Conservation (phyloP, 2,113 vertebrate genomes). For the Cephalopholis sonnerati region DNA sequence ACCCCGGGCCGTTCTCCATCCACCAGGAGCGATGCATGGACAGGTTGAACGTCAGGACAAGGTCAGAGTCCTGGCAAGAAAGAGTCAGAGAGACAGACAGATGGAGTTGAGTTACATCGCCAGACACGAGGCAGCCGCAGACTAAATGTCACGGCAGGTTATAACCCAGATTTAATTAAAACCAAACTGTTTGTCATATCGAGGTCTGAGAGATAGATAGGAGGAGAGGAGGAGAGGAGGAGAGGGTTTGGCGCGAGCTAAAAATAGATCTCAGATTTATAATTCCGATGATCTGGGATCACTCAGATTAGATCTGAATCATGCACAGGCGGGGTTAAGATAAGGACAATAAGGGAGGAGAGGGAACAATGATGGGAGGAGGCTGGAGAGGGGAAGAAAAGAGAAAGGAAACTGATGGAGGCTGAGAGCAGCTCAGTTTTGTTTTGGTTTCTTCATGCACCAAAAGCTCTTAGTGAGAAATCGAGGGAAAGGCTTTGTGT, state of each 20-base stretch:
- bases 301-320: conserved; percentile 59
- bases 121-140: conserved; percentile 21
- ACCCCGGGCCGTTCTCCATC: conserved; percentile 99
- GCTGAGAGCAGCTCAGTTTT: background rate
- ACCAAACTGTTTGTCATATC: conserved; percentile 37
- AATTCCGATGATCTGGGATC: conserved; percentile 39
- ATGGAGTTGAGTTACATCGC: conserved; percentile 46
- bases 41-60: conserved; percentile 99
- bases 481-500: conserved; percentile 14
- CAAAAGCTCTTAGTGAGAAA: background rate
- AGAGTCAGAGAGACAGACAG: conserved; percentile 11
- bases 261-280: conserved; percentile 58
- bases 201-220: background rate
- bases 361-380: too few species aligned
- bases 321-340: conserved; percentile 23
- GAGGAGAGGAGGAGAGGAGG: background rate
- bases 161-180: conserved; percentile 56
- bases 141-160: conserved; percentile 34
- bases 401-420: background rate
- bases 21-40: conserved; percentile 99
- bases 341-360: background rate
- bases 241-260: conserved; percentile 18
- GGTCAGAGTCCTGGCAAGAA: conserved; percentile 92
- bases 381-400: too few species aligned
- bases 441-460: conserved; percentile 3